Percentiles rank a stretch among this genome's conserved stretches.
phyloP scores from a whole-genome alignment of 2,797 vertebrate genomes.

The Gouania willdenowi region DNA sequence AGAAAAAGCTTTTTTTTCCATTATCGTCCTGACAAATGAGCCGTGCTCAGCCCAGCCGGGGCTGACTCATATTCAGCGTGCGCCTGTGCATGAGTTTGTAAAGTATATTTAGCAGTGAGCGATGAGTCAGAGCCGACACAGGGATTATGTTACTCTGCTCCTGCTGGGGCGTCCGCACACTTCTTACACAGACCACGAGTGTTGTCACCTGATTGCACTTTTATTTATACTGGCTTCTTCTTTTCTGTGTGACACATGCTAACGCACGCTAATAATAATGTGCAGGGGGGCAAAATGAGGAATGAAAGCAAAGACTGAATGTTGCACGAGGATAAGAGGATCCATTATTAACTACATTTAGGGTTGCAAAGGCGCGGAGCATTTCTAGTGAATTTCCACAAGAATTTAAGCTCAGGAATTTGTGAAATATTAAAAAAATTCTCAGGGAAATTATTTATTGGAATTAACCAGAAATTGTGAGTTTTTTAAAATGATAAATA shows the following conservation, averaged over 20 bases:
- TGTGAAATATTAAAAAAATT: too few relatives aligned
- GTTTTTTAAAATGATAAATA: too few relatives aligned
- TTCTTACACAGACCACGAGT: slow-evolving; percentile 7
- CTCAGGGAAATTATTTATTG: too few relatives aligned
- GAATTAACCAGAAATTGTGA: too few relatives aligned
- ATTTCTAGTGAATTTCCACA: too few relatives aligned
- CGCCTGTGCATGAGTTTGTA: slow-evolving; percentile 46
- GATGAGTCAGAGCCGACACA: slow-evolving; percentile 69
- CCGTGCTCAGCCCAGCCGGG: slow-evolving; percentile 45
- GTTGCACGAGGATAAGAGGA: too few relatives aligned
- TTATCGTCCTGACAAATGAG: slow-evolving; percentile 61
- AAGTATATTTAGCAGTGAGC: slow-evolving; percentile 70
- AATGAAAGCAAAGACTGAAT: too few relatives aligned
- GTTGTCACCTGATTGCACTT: slow-evolving; percentile 8
- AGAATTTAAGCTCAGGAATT: too few relatives aligned
- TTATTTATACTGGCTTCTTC: slow-evolving; percentile 2
- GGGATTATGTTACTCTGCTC: slow-evolving; percentile 57
- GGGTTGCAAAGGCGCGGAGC: too few relatives aligned
- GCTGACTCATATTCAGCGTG: slow-evolving; percentile 57
- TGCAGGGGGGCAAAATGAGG: too few relatives aligned
- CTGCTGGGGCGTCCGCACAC: slow-evolving; percentile 39
- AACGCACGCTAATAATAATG: too few relatives aligned
- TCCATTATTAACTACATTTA: too few relatives aligned
- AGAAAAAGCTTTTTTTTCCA: slow-evolving; percentile 19
- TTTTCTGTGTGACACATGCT: not conserved